These are phyloP conservation scores for Chymomyza costata DNA, from an alignment of 1,140 invertebrate genomes.

Conservation along the genomic window DNA sequence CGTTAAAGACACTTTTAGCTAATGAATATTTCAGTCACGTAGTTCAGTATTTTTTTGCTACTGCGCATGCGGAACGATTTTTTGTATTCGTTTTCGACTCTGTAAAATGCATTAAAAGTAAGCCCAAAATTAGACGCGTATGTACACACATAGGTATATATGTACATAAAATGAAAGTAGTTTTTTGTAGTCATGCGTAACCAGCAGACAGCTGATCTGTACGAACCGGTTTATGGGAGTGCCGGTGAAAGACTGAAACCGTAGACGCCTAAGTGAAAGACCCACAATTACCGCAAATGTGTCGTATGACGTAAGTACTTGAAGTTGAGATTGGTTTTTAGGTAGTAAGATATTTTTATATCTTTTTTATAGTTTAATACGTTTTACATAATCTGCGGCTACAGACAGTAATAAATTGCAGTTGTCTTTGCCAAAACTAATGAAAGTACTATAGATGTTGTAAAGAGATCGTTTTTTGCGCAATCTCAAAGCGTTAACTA, in stretches of 20 bases:
- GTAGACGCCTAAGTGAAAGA: not conserved
- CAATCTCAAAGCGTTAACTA: constrained; percentile 29
- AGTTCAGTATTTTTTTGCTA: too few species aligned
- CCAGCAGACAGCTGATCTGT: constrained; percentile 29
- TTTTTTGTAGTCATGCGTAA: constrained; percentile 28
- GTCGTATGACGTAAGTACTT: constrained; percentile 44
- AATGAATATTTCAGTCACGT: too few species aligned
- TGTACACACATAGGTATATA: constrained; percentile 22
- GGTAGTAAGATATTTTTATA: constrained; percentile 25
- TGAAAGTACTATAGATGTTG: too few species aligned
- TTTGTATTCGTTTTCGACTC: constrained; percentile 19
- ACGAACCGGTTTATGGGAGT: constrained; percentile 48
- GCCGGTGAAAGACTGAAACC: too few species aligned
- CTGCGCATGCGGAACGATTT: constrained; percentile 59
- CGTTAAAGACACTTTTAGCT: too few species aligned
- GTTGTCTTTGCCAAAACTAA: constrained; percentile 16
- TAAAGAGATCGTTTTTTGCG: too few species aligned
- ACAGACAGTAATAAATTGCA: constrained; percentile 24
- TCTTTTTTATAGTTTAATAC: constrained; percentile 18
- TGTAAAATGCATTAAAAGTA: constrained; percentile 9
- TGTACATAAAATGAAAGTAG: constrained; percentile 46
- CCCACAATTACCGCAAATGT: constrained; percentile 23
- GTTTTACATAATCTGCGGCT: constrained; percentile 37
- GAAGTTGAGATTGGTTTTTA: constrained; percentile 40
- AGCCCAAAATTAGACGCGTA: constrained; percentile 21